These are phyloP conservation scores for Sialis lutaria DNA, from an alignment of 2,888 invertebrate species.

Conservation along the genomic window DNA sequence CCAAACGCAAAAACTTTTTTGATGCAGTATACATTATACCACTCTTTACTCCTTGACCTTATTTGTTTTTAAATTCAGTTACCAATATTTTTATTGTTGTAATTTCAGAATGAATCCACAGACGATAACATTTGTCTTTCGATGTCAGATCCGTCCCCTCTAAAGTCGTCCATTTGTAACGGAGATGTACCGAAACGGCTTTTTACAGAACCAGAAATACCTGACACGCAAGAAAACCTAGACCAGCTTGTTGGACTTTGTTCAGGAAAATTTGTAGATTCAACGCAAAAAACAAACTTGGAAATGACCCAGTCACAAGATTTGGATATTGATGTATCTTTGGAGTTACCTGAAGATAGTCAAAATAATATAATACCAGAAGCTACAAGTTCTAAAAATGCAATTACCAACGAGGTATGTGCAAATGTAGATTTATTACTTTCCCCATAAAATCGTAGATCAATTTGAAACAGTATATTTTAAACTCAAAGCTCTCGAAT, in stretches of 20 bases:
- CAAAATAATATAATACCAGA: too few species aligned
- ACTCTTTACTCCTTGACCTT: too few species aligned
- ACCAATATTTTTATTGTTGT: too few species aligned
- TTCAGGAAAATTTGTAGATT: slow-evolving; percentile 23
- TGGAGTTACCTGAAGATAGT: neutral
- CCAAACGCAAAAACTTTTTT: too few species aligned
- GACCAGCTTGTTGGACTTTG: slow-evolving; percentile 35
- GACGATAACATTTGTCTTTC: slow-evolving; percentile 5
- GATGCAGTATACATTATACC: too few species aligned
- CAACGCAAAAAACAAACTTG: neutral
- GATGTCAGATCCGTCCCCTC: slow-evolving; percentile 7
- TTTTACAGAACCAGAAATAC: slow-evolving; percentile 19
- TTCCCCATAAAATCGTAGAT: too few species aligned
- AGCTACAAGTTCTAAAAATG: too few species aligned
- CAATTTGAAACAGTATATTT: too few species aligned
- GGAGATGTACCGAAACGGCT: slow-evolving; percentile 23
- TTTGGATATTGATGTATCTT: neutral
- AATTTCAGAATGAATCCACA: neutral
- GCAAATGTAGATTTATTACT: too few species aligned
- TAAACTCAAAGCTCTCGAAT: too few species aligned
- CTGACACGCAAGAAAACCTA: slow-evolving; percentile 20
- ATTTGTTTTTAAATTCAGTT: too few species aligned
- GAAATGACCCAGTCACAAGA: neutral
- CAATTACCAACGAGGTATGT: too few species aligned
- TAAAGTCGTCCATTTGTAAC: slow-evolving; percentile 17